Evolutionary conservation across 2,113 vertebrate species (phyloP), one percentile per base, ranked within the genome.

Genomic region (Takifugu flavidus): DNA sequence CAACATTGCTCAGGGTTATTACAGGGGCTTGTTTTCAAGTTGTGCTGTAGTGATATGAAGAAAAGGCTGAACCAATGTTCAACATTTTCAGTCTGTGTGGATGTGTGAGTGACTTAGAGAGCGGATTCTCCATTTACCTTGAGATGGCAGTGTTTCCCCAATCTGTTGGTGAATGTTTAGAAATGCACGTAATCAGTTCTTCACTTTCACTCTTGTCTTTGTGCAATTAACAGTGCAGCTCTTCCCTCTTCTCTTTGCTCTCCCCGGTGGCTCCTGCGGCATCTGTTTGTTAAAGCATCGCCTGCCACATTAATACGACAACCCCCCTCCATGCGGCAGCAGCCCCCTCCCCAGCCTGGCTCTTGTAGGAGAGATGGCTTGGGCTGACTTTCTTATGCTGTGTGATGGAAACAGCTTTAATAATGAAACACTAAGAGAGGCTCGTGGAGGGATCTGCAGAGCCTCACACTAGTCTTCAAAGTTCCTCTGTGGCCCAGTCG

Each of bases 101-200:
- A 39, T 61, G 25, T 62, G 4, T 66, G 74, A 44, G 11, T 61
- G 53, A 31, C 55, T 34, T 34, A 55, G 29, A 66, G 6, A 31
- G 54, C 57, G 66, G 64, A 31, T 65, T 52, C 65, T 39, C 14
- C 10, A 58, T 2, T 59, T 51, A 20, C 79, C 84, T 83, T 74
- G 49, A 77, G 86, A 75, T 72, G 86, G 83, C 83, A 85, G 83
- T 85, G 79, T 87, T 84, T 85, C 78, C 43, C 63, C 49, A 49
- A 65, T 0, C 25, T 72, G 44, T 57, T 69, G 58, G 25, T 50
- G 13, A 67, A 7, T 43, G 45, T 62, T 56, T 42, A 25, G 34
- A 59, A 63, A 59, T 43, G 56, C 46, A 65, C 5, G 10, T 66
- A 45, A 61, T 27, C 42, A 39, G 57, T 51, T 14, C 10, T 25